These are phyloP conservation scores for Tapirus indicus DNA, from an alignment of 2,797 vertebrate genomes.

Conservation along the genomic window DNA sequence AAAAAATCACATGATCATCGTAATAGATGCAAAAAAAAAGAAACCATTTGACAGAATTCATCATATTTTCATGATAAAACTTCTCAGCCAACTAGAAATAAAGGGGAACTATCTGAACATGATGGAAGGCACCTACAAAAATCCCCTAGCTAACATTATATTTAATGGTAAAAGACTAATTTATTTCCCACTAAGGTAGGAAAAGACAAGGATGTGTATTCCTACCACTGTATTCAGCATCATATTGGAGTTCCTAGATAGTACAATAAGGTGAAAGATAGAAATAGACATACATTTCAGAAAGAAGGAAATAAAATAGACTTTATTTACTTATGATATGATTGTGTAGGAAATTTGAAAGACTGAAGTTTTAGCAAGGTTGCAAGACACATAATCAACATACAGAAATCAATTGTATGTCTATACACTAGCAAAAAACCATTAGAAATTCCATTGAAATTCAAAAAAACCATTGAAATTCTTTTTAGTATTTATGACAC, in stretches of 20 bases:
- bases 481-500: background rate
- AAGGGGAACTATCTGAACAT: background rate
- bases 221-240: background rate
- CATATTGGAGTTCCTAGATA: background rate
- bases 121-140: background rate
- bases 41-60: background rate
- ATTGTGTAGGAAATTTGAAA: background rate
- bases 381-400: background rate
- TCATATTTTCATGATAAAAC: conserved; percentile 23
- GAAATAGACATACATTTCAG: background rate
- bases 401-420: background rate
- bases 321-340: background rate
- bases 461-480: no score
- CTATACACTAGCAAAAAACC: background rate
- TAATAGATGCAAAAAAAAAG: background rate
- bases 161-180: background rate
- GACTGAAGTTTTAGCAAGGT: background rate
- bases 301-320: background rate
- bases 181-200: background rate
- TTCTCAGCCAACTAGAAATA: background rate
- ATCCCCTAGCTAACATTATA: background rate
- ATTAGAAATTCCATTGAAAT: no score
- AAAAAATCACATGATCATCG: background rate
- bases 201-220: background rate
- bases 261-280: background rate